Conservation (phyloP, 2,113 vertebrate genomes). For the Colistium nudipinnis region DNA sequence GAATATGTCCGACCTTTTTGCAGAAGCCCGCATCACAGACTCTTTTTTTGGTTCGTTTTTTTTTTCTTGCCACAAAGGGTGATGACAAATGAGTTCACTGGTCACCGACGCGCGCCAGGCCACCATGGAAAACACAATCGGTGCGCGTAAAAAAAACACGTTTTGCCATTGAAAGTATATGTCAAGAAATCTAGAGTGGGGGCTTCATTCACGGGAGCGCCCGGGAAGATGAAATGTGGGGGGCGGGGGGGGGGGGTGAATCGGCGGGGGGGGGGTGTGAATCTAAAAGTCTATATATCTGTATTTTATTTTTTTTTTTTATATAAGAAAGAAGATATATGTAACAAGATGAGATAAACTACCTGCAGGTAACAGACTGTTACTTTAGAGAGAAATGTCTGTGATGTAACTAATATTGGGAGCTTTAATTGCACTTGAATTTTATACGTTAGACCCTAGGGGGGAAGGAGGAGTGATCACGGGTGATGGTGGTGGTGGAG, state of each 20-base stretch:
- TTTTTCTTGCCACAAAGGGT: too few relatives aligned
- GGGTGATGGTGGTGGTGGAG: too few relatives aligned
- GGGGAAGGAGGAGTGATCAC: too few relatives aligned
- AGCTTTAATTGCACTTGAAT: conserved; percentile 87
- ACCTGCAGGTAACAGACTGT: conserved; percentile 79
- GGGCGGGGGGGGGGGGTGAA: too few relatives aligned
- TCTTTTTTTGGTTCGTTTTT: too few relatives aligned
- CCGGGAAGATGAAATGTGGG: conserved; percentile 37
- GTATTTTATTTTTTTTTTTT: conserved; percentile 47
- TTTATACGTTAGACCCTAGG: conserved; percentile 83
- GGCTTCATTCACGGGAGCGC: conserved; percentile 38
- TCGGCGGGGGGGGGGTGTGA: too few relatives aligned
- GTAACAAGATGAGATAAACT: conserved; percentile 75
- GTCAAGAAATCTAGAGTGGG: conserved; percentile 28
- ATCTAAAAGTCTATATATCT: conserved; percentile 56
- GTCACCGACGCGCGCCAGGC: conserved; percentile 60
- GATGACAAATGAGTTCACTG: too few relatives aligned
- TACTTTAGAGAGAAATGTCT: conserved; percentile 79
- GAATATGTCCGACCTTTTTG: conserved; percentile 66
- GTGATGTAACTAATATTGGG: conserved; percentile 85
- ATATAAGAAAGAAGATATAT: conserved; percentile 45
- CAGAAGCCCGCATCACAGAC: conserved; percentile 63
- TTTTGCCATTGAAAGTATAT: conserved; percentile 37
- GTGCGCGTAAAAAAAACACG: conserved; percentile 72
- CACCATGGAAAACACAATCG: conserved; percentile 44